Percentiles rank a stretch among this genome's conserved stretches.
Evolutionary conservation across 2,113 vertebrate genomes (phyloP).

Genomic region (Eptesicus fuscus): DNA sequence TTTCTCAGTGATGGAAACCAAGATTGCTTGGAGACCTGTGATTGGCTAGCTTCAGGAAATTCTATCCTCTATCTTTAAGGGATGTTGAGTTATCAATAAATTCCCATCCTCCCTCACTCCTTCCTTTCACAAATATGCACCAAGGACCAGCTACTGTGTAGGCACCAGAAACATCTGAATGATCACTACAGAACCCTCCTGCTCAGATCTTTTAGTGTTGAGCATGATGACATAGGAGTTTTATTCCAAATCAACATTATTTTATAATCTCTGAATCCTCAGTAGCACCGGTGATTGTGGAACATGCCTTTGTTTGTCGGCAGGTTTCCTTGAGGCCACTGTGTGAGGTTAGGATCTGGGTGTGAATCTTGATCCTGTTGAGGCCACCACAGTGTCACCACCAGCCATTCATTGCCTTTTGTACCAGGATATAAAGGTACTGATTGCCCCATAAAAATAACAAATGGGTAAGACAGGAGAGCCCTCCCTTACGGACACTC

Average conservation of each 20-base stretch:
- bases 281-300: not conserved
- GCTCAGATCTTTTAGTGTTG: not conserved
- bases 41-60: not conserved
- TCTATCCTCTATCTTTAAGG: not conserved
- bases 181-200: not conserved
- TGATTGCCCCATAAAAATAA: not conserved
- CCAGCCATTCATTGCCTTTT: not conserved
- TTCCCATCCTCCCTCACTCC: fast-evolving
- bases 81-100: not conserved
- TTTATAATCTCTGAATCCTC: not conserved
- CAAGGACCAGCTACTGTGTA: not conserved
- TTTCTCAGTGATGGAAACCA: not conserved
- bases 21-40: not conserved
- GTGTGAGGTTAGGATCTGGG: not conserved
- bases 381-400: not conserved
- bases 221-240: not conserved
- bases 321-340: not conserved
- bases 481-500: not conserved
- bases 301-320: not conserved
- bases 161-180: not conserved
- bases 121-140: not conserved
- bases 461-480: not conserved
- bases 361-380: not conserved
- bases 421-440: not conserved
- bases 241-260: not conserved